Evolutionary conservation across 2,113 vertebrate species (phyloP), one percentile per base, ranked within the genome.

Genomic region (Uria lomvia): DNA sequence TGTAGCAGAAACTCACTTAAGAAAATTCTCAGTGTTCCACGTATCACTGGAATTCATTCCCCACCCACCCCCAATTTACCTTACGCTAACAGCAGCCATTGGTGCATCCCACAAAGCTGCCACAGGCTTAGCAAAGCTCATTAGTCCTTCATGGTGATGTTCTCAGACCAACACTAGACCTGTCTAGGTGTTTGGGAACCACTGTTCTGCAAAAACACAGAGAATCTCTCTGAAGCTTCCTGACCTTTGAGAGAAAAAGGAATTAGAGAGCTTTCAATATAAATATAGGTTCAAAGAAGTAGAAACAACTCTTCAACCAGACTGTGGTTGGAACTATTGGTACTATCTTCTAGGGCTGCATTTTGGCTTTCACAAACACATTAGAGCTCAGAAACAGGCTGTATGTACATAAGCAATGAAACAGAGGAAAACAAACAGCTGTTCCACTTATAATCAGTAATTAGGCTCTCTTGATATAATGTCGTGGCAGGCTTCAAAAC

Each of bases 391-490:
- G 68, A 67, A 94, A n/a, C 38, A 80, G 30, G 8, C 72, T 89
- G 59, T 50, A 34, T 91, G 49, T 74, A 62, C n/a, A n/a, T 76
- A 84, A 86, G 83, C 55, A 63, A 24, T 80, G 50, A 78, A 86
- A 74, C 6, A 59, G 60, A 89, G 36, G 91, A 84, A 89, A 94
- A 78, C 55, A 81, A 89, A 63, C 86, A 96, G 38, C 68, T 92
- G 73, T 94, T 92, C 76, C 73, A 89, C 60, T 96, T 91, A 52
- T 5, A 87, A 81, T 91, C 50, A 63, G 76, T 80, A 84, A 91
- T 95, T 87, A 89, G 53, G 12, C 40, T 94, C 65, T n/a, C 30
- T 52, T 89, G 76, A 50, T 84, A 53, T 24, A 89, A 86, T 86
- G 67, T 73, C 0, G 3, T 74, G 45, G 11, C 76, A 89, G 52